A percentile compares a stretch with the other conserved stretches of the same genome.
phyloP scores from a whole-genome alignment of 2,113 vertebrate species.

The Labeo rohita region DNA sequence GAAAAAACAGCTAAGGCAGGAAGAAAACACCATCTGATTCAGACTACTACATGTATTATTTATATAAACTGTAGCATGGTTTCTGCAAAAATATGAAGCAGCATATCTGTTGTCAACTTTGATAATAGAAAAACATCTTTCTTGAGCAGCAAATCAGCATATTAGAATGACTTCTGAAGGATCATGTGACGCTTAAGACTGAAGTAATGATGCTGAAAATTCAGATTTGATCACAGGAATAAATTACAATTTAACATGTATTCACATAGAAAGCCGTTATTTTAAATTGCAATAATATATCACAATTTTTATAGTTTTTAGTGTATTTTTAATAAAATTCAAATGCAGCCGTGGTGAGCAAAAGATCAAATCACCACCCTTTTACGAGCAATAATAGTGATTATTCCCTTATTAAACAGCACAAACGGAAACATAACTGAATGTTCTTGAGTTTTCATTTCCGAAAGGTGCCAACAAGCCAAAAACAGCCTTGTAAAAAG shows the following conservation, averaged over 20 bases:
- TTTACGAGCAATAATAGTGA: background rate
- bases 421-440: background rate
- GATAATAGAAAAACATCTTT: background rate
- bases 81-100: background rate
- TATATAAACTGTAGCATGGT: background rate
- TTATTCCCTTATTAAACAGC: background rate
- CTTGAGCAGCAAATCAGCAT: background rate
- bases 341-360: background rate
- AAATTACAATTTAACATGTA: background rate
- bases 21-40: background rate
- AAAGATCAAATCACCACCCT: background rate
- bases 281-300: background rate
- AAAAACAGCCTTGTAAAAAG: background rate
- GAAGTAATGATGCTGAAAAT: background rate
- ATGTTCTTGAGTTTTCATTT: background rate
- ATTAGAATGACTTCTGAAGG: background rate
- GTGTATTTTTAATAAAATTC: background rate
- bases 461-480: background rate
- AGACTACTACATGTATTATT: background rate
- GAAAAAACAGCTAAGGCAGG: background rate
- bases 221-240: background rate
- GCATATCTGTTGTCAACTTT: background rate
- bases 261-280: background rate
- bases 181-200: constrained; percentile 1
- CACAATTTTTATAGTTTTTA: background rate